Base-by-base conservation (phyloP, 2,888 invertebrate genomes). In the Drosophila putrida region DNA sequence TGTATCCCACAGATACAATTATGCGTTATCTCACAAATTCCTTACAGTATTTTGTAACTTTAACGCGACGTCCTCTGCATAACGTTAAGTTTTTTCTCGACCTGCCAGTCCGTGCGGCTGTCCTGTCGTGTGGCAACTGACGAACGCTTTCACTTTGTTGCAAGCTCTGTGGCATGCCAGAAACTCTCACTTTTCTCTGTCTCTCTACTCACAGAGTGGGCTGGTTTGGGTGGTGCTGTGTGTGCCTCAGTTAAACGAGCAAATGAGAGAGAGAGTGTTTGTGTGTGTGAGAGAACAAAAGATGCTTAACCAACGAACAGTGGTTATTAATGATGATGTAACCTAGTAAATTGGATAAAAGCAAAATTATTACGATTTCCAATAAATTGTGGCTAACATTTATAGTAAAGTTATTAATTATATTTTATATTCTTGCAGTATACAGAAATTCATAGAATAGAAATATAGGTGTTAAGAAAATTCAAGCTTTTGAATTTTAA, bases 81-180 rank as follows among this genome's bases (percentile, higher is more conserved):
- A 49, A 41, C 38, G 13, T 8, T 38, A 27, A 9, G 60, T 2
- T 20, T 67, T 43, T 49, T 39, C 33, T 31, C 5, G 13, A 31
- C 20, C 38, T 36, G 75, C 51, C 62, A 60, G 81, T 54, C 89
- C 69, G 81, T 74, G 70, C 68, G 68, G 68, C 74, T 82, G 75
- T 89, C 85, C 83, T 89, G 82, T 75, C 80, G 82, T 75, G 58
- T 78, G 71, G 78, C 79, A 84, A 89, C 89, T 89, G 85, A 84
- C 71, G 54, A 57, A 38, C 13, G 62, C 28, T 46, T 73, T 66
- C 35, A 75, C 63, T 53, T 39, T 68, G 63, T 49, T 69, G 77
- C 73, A 76, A 57, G 55, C 54, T 77, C 66, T 51, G 57, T 49
- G 39, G 59, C 46, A 51, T 54, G 43, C 47, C 51, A 11, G 31